Percentiles rank a stretch among this genome's conserved stretches.
Evolutionary conservation across 2,888 invertebrate species (phyloP).

Genomic region (Cantharis rufa): DNA sequence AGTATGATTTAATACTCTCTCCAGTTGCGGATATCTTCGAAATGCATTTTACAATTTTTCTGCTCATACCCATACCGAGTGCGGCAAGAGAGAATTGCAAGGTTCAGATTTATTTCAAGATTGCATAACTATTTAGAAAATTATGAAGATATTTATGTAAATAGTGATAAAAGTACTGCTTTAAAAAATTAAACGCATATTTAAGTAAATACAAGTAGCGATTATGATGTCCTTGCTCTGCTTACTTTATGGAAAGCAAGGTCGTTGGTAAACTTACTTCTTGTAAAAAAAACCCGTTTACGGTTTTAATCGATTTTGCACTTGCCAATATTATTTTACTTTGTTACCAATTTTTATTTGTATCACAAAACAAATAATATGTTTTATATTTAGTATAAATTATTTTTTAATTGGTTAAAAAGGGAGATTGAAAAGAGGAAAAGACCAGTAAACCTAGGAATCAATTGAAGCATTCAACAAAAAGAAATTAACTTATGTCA

Average conservation of each 20-base stretch:
- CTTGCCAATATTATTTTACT: background rate
- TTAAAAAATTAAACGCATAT: background rate
- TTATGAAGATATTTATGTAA: background rate
- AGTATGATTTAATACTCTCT: too few species aligned
- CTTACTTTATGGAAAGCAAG: conserved; percentile 1
- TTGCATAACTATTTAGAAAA: too few species aligned
- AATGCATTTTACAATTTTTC: too few species aligned
- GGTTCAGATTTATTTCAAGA: too few species aligned
- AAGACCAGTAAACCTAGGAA: background rate
- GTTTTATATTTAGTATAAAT: too few species aligned
- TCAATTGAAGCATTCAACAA: background rate
- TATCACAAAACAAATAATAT: too few species aligned
- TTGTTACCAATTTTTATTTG: background rate
- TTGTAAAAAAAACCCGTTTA: background rate
- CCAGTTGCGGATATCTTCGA: too few species aligned
- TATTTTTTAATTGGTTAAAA: too few species aligned
- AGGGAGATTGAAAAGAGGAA: background rate
- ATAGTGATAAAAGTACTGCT: background rate
- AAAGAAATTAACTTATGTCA: background rate
- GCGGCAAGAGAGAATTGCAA: too few species aligned
- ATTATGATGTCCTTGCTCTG: background rate
- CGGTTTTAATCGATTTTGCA: background rate
- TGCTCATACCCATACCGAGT: too few species aligned
- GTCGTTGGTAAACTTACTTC: background rate
- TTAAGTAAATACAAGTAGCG: background rate